Base-by-base conservation (phyloP, 2,113 vertebrate genomes). In the Heterotilapia buettikoferi region DNA sequence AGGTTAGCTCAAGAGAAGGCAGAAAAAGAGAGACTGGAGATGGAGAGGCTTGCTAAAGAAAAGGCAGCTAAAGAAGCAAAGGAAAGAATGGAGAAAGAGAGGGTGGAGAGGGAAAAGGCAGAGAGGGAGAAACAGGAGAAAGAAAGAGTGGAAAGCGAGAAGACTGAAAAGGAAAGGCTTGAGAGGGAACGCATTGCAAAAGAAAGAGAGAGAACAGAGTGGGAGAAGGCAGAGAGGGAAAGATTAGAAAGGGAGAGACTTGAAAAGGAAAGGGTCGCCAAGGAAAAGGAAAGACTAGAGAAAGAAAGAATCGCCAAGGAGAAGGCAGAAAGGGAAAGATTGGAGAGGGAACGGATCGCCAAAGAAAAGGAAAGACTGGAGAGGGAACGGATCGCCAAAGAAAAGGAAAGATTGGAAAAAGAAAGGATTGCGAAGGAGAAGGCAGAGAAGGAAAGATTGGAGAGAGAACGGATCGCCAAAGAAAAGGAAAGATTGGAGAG, bases 41-140 rank as follows among this genome's bases (percentile, higher is more conserved):
- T 91, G 86, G 88, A 97, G 96, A 97, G 96, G 96, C 16, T 14
- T 14, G 81, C 95, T 84, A 97, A 95, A 92, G 97, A 97, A 90
- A 93, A 94, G 1, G 68, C 88, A 6, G 80, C 86, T 89, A 97
- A 9, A 5, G 86, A 90, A 7, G 80, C 78, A 6, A 88, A 47
- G 29, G 59, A 54, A 33, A 54, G 24, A 59, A 3, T 11, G 88
- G 94, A 91, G 80, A 45, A 80, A 7, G 79, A 93, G 33, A 82
- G 9, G 96, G 91, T 86, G 11, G 84, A 89, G 16, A 87, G 10
- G 5, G 33, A 80, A 19, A 81, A 66, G 43, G 57, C 5, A 3
- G 68, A 83, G 11, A 95, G 4, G 18, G 85, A 21, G 3, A 18
- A 31, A 47, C 54, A 61, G 80, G 90, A 59, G n/a, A 90, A 71